Conservation (phyloP, 2,888 invertebrate genomes). For the Dorcus hopei region DNA sequence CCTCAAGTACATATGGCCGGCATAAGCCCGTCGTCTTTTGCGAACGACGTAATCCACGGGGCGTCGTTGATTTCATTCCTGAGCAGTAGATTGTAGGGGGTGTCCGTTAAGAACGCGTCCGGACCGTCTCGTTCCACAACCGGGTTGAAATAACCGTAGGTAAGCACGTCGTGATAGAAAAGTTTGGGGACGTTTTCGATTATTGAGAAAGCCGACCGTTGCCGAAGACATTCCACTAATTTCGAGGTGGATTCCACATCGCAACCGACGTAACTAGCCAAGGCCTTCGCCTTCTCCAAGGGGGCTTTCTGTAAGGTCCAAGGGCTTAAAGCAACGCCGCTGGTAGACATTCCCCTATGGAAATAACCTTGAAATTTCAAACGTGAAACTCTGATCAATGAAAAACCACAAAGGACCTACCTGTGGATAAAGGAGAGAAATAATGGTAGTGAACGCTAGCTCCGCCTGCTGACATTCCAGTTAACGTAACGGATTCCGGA, state of each 20-base stretch:
- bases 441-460: conserved; percentile 69
- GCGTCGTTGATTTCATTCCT: conserved; percentile 58
- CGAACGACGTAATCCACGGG: conserved; percentile 64
- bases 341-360: conserved; percentile 60
- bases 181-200: conserved; percentile 47
- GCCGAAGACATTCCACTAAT: conserved; percentile 60
- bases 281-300: conserved; percentile 55
- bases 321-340: conserved; percentile 62
- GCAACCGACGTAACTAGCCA: conserved; percentile 61
- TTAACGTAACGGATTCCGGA: conserved; percentile 60
- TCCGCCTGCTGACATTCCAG: conserved; percentile 68
- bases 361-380: conserved; percentile 40
- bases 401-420: conserved; percentile 18
- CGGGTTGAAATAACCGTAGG: conserved; percentile 67
- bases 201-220: conserved; percentile 56
- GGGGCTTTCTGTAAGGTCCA: conserved; percentile 53
- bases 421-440: conserved; percentile 58
- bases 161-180: conserved; percentile 37
- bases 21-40: conserved; percentile 66
- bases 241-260: conserved; percentile 51
- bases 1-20: conserved; percentile 57
- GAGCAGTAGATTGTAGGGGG: conserved; percentile 58
- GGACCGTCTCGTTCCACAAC: conserved; percentile 53
- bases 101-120: conserved; percentile 55
- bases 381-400: background rate